Evolutionary conservation across 2,888 invertebrate species (phyloP), one percentile per base, ranked within the genome.

Genomic region (Zhuqinia jingwanae): DNA sequence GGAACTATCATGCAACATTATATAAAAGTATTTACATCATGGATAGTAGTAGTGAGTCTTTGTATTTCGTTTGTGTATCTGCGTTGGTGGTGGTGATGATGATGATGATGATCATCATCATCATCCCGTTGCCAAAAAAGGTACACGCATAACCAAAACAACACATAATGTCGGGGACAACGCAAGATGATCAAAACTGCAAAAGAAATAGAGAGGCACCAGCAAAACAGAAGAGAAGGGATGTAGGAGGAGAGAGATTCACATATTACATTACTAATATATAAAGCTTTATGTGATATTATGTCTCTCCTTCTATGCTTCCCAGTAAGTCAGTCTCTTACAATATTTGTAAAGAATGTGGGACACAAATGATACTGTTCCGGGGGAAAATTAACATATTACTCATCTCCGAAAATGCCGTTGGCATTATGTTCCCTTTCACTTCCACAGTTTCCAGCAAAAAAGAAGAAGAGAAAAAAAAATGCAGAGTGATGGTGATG

Each of bases 321-420:
- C 27, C 65, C 45, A 42, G 17, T 45, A 10, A 53, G 8, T 53
- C 17, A 36, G 45, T 20, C 17, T n/a, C 53, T 2, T 63, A 15
- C n/a, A 3, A 10, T 25, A 30, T 27, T 36, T 53, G 36, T 36
- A 79, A 25, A 45, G 25, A 50, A 85, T 79, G 79, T 85, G 25
- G 73, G 79, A 42, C 85, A 85, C 50, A 73, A 79, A 63, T 73
- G 73, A 60, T 79, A 45, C 60, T 53, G 53, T 84, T 79, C 70
- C 70, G 13, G 78, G 85, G 63, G 22, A 79, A 85, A 85, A 79
- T 85, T 85, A 85, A 73, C 85, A 79, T 85, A 85, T 85, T 85
- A 85, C 79, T 85, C 85, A 79, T 79, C 77, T 85, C 60, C 73
- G 22, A 63, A 68, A 81, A 25, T 77, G 81, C 86, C 81, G 17